Base-by-base conservation (phyloP, 2,113 vertebrate species). In the Pseudopodoces humilis region DNA sequence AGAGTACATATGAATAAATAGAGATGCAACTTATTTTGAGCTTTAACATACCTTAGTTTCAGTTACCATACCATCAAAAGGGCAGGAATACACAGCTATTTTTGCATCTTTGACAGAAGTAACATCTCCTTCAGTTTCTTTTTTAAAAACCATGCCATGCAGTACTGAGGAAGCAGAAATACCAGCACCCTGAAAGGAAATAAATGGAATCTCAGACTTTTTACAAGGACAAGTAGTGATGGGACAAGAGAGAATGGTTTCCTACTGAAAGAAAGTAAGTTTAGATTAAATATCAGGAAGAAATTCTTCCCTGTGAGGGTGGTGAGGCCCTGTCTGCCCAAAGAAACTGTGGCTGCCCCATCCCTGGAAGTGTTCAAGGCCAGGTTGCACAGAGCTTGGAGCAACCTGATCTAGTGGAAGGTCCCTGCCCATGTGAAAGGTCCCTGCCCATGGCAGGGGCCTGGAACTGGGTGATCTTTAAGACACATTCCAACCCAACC, bases 81-180 rank as follows among this genome's bases (percentile, higher is more conserved):
- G 99, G 97, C 99, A 99, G 64, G 99, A 99, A 95, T 98, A 99
- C 30, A 99, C 97, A 1, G 98, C 99, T 70, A 99, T 98, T 98
- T 99, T 99, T 78, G 99, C 99, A 37, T 99, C 99, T 98, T 99
- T 99, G 80, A 99, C 98, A 85, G 99, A 99, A 80, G 98, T 99
- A 88, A 99, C 6, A 85, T 99, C 99, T 83, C 99, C 99, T 97
- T 99, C 99, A 2, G 98, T 98, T 97, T 99, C 99, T 90, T 99
- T 99, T 96, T 99, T 99, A 96, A 99, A 99, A 92, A 99, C 99
- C 99, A 99, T 99, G 30, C 99, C 99, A 67, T 99, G 99, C 33
- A 99, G 98, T 96, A 99, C 97, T 22, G 99, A 98, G 28, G 99
- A 99, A 15, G 99, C 96, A 5, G 96, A 97, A 90, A 99, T 93